phyloP scores from a whole-genome alignment of 2,888 invertebrate species.

The Blastobasis adustella region DNA sequence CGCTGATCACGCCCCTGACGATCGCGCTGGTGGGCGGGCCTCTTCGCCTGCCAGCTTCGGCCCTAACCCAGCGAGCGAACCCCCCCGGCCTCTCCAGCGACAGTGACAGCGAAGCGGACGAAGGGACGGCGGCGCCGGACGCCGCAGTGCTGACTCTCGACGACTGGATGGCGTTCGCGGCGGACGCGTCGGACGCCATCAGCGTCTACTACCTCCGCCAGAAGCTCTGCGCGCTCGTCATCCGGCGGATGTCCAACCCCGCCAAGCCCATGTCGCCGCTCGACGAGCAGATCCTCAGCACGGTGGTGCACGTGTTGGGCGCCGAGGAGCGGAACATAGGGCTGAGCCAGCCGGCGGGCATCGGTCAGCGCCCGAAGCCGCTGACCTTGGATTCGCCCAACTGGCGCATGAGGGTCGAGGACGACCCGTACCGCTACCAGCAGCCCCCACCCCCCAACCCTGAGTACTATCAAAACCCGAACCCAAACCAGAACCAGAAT shows the following conservation, averaged over 20 bases:
- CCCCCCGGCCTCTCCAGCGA: constrained; percentile 63
- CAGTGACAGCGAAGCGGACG: constrained; percentile 62
- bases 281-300: constrained; percentile 81
- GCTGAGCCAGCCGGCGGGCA: constrained; percentile 81
- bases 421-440: constrained; percentile 40
- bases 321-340: constrained; percentile 82
- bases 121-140: constrained; percentile 46
- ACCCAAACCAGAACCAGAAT: constrained; percentile 28
- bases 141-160: constrained; percentile 76
- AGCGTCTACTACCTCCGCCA: constrained; percentile 80
- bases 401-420: constrained; percentile 45
- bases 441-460: constrained; percentile 30
- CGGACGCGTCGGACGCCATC: constrained; percentile 79
- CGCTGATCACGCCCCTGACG: constrained; percentile 86
- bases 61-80: constrained; percentile 58
- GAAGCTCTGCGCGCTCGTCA: constrained; percentile 81
- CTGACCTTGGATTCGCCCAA: constrained; percentile 74
- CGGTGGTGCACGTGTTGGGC: constrained; percentile 79
- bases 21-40: constrained; percentile 88
- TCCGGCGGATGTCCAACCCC: constrained; percentile 76
- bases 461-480: constrained; percentile 21
- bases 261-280: constrained; percentile 69
- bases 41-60: constrained; percentile 70
- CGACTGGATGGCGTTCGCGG: constrained; percentile 83
- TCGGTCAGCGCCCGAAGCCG: constrained; percentile 84